Evolutionary conservation across 2,888 invertebrate genomes (phyloP), one percentile per base, ranked within the genome.

Genomic region (Globia sparganii): DNA sequence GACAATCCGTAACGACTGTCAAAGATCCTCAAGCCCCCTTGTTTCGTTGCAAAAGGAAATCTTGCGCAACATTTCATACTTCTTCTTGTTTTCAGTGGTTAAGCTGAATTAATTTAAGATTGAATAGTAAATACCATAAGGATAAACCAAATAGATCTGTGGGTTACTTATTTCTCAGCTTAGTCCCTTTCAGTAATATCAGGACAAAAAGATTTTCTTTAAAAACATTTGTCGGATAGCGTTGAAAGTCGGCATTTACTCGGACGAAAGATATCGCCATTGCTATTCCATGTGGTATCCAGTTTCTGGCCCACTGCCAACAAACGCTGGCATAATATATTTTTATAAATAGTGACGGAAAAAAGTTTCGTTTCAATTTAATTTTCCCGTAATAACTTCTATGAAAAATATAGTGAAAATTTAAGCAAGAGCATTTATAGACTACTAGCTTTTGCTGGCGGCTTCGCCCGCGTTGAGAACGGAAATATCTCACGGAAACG

Each of bases 191-290:
- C 37, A 40, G 31, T 25, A 58, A 49, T n/a, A 56, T 31, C 6
- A 43, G 34, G 69, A 62, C 21, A 69, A 64, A 65, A 72, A 49
- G 25, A n/a, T 37, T 66, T 69, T 43, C 56, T 73, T 73, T 37
- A 21, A 65, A 72, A 83, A 67, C 58, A 71, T 66, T 61, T 78
- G 83, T 43, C 4, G 46, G 53, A 53, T 58, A 40, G 40, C 66
- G 56, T 31, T 83, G 83, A 75, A 83, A 72, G 37, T 80, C 34
- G 43, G 58, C 65, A 83, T 84, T 84, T 80, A 72, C n/a, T 84
- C 25, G 18, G 43, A 65, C 34, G 31, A 18, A 62, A 56, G 69
- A 61, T 70, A 65, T 72, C 28, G 71, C 56, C 75, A 65, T 72
- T 80, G 58, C 61, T 80, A 72, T 83, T 83, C 76, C 37, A 56